Evolutionary conservation across 2,888 invertebrate genomes (phyloP).

Genomic region (Proisotoma minuta): DNA sequence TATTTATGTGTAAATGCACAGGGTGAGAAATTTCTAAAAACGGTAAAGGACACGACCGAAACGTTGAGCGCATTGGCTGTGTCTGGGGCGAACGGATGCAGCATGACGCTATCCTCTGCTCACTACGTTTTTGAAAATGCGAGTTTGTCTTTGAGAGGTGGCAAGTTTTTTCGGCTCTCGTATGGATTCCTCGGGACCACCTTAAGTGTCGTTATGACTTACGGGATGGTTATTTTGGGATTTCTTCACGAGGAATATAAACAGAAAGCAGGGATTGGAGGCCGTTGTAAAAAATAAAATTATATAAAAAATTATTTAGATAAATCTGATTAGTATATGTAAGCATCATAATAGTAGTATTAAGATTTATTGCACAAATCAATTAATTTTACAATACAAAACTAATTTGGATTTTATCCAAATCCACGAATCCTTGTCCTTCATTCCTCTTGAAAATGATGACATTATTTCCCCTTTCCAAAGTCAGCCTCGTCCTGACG

Average conservation of each 20-base stretch:
- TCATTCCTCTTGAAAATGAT: conserved; percentile 31
- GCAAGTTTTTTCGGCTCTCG: background rate
- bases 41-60: background rate
- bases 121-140: background rate
- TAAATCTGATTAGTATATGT: too few relatives aligned
- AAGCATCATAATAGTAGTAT: too few relatives aligned
- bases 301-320: too few relatives aligned
- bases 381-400: too few relatives aligned
- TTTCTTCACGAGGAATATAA: background rate
- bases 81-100: background rate
- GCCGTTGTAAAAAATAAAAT: too few relatives aligned
- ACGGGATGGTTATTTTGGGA: background rate
- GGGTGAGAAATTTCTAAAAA: background rate
- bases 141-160: background rate
- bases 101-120: background rate
- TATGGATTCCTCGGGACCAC: background rate
- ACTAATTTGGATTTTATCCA: conserved; percentile 31
- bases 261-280: too few relatives aligned
- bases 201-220: background rate
- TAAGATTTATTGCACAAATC: too few relatives aligned
- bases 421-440: conserved; percentile 21
- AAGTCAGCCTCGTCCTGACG: conserved; percentile 19
- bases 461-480: conserved; percentile 40
- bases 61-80: background rate
- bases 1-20: background rate